phyloP scores from a whole-genome alignment of 2,113 vertebrate species.

The Falcunculus frontatus region DNA sequence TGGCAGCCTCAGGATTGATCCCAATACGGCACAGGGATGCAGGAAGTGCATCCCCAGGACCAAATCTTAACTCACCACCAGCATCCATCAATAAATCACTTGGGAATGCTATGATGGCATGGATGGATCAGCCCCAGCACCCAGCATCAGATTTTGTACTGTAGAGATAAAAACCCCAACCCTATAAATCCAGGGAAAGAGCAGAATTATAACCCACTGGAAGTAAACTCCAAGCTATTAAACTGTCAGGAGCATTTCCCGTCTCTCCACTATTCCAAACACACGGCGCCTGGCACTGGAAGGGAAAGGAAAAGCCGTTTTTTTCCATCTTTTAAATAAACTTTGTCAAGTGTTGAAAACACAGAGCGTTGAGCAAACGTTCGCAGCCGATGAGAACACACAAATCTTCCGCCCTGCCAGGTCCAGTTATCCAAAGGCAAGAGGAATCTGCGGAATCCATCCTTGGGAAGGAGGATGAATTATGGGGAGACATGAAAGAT shows the following conservation, averaged over 20 bases:
- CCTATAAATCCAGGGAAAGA: background rate
- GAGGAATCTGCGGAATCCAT: background rate
- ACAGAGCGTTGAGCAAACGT: background rate
- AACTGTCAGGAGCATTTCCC: background rate
- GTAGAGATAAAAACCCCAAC: background rate
- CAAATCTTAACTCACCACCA: background rate
- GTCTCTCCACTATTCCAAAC: background rate
- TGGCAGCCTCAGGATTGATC: background rate
- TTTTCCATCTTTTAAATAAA: background rate
- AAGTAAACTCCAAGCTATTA: conserved; percentile 30
- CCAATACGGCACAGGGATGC: background rate
- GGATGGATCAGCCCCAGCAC: background rate
- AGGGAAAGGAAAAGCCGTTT: background rate
- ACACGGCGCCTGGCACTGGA: background rate
- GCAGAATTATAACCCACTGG: background rate
- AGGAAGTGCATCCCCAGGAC: background rate
- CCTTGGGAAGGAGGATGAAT: background rate
- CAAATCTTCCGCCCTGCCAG: background rate
- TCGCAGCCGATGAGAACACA: background rate
- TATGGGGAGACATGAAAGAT: background rate
- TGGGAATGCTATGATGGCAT: background rate
- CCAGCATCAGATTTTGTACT: background rate
- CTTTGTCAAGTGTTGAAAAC: background rate
- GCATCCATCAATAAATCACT: background rate
- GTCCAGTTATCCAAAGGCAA: background rate